Conservation (phyloP, 2,797 vertebrate species). For the Semaprochilodus insignis region DNA sequence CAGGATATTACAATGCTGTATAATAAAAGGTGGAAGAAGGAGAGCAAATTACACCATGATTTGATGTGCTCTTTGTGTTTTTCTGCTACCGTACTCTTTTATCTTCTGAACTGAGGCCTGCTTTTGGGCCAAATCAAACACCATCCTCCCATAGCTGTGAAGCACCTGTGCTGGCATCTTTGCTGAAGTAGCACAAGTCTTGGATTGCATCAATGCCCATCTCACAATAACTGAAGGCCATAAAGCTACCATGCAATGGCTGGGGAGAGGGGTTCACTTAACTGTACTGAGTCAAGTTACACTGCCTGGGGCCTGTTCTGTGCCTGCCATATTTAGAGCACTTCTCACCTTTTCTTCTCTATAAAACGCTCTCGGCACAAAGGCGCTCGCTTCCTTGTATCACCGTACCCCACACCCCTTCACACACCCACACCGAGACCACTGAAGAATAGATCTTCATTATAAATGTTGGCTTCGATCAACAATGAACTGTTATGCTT, state of each 20-base stretch:
- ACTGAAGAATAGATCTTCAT: slow-evolving; percentile 23
- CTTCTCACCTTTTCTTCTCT: slow-evolving; percentile 39
- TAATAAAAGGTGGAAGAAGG: too few species aligned
- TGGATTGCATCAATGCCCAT: slow-evolving; percentile 37
- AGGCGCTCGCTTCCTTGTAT: slow-evolving; percentile 24
- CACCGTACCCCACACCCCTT: slow-evolving; percentile 25
- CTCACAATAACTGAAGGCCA: slow-evolving; percentile 31
- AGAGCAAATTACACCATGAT: slow-evolving; percentile 2
- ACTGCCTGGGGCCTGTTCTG: slow-evolving; percentile 39
- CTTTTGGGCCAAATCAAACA: slow-evolving; percentile 51
- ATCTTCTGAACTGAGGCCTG: slow-evolving; percentile 36
- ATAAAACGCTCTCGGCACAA: slow-evolving; percentile 46
- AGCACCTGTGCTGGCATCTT: slow-evolving; percentile 50
- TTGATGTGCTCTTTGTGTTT: slow-evolving; percentile 9
- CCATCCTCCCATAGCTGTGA: slow-evolving; percentile 35
- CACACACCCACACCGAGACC: slow-evolving; percentile 16
- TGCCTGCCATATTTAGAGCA: slow-evolving; percentile 38
- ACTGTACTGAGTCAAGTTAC: slow-evolving; percentile 44
- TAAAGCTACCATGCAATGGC: slow-evolving; percentile 17
- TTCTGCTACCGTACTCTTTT: slow-evolving; percentile 37
- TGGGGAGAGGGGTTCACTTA: slow-evolving; percentile 33
- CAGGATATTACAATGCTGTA: too few species aligned
- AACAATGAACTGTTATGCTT: slow-evolving; percentile 35
- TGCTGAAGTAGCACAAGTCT: slow-evolving; percentile 44
- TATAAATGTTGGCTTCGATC: slow-evolving; percentile 42